Evolutionary conservation across 2,888 invertebrate species (phyloP).

Genomic region (Epirrhoe tristata): DNA sequence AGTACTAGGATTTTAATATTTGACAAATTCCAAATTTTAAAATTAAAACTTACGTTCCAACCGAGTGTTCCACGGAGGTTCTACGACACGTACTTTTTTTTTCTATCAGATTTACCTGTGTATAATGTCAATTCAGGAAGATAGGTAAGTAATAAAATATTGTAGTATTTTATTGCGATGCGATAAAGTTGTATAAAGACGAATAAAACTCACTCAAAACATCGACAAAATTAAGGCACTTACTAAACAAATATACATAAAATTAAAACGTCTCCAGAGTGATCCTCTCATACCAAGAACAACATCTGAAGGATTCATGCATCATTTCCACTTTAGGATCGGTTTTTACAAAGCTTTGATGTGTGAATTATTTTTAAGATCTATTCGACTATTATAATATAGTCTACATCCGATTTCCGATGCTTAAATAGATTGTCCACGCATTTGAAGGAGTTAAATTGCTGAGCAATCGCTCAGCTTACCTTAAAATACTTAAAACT

Average conservation of each 20-base stretch:
- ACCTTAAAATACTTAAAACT: no score
- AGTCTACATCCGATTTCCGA: slow-evolving; percentile 44
- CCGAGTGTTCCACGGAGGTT: no score
- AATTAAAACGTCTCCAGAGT: slow-evolving; percentile 18
- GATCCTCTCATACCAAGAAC: slow-evolving; percentile 26
- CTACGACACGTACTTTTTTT: no score
- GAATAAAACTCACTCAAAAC: background rate
- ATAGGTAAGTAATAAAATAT: no score
- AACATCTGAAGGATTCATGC: slow-evolving; percentile 42
- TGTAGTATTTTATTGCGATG: no score
- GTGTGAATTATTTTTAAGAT: slow-evolving; percentile 43
- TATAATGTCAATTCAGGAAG: no score
- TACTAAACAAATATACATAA: slow-evolving; percentile 15
- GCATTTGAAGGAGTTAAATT: slow-evolving; percentile 24
- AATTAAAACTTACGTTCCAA: no score
- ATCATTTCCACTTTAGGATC: slow-evolving; percentile 39
- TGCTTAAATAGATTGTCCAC: slow-evolving; percentile 28
- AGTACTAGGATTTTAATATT: no score
- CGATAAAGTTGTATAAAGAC: no score
- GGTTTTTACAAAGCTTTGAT: slow-evolving; percentile 47
- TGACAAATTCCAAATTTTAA: no score
- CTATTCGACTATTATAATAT: slow-evolving; percentile 41
- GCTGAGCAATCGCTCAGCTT: no score
- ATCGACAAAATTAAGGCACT: background rate
- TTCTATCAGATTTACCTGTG: no score